Percentiles rank a stretch among this genome's conserved stretches.
Evolutionary conservation across 2,113 vertebrate species (phyloP).

Genomic region (Lasiurus cinereus): DNA sequence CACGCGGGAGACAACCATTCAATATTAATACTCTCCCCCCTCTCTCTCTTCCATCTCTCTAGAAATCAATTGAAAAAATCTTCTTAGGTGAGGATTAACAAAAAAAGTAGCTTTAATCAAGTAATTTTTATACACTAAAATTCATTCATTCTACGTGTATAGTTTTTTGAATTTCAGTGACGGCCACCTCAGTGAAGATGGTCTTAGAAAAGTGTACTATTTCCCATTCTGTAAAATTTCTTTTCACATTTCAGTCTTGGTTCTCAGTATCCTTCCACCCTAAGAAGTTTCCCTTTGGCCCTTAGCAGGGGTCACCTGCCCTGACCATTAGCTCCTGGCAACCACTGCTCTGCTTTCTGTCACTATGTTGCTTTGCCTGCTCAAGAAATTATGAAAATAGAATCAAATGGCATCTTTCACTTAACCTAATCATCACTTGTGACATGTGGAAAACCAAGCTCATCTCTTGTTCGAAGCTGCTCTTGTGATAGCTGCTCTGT

Average conservation of each 20-base stretch:
- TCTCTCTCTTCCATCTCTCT: too few species aligned
- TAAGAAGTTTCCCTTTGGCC: not conserved
- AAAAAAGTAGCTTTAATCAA: not conserved
- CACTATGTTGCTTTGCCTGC: not conserved
- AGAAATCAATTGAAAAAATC: too few species aligned
- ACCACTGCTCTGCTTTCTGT: slow-evolving; percentile 15
- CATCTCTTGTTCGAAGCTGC: not conserved
- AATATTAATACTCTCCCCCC: too few species aligned
- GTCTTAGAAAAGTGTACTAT: not conserved
- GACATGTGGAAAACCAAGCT: not conserved
- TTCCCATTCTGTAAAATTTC: not conserved
- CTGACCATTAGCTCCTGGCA: not conserved
- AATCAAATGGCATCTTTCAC: not conserved
- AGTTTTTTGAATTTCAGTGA: not conserved
- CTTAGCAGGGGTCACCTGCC: not conserved
- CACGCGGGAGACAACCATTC: too few species aligned
- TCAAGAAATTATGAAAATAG: not conserved
- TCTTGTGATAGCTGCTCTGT: not conserved
- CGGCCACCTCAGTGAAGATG: not conserved
- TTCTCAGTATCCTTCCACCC: not conserved
- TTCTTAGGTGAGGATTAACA: too few species aligned
- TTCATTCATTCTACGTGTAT: not conserved
- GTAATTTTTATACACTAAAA: not conserved
- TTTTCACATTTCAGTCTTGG: not conserved
- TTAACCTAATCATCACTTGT: not conserved